phyloP scores from a whole-genome alignment of 2,888 invertebrate genomes.

The Andricus quercusramuli region DNA sequence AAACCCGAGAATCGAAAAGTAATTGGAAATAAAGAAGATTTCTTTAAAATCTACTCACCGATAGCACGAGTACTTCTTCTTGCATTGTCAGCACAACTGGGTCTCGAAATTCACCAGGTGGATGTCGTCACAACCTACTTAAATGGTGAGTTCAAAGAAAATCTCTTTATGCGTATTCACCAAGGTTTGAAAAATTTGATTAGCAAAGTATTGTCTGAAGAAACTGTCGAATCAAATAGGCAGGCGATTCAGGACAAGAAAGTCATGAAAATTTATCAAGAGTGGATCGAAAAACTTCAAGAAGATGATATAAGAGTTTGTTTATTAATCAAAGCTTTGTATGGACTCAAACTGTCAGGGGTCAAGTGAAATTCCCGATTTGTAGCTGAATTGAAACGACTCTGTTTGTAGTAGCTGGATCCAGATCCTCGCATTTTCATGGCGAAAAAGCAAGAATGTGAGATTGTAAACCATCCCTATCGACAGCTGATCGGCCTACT shows the following conservation, averaged over 20 bases:
- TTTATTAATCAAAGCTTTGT: neutral
- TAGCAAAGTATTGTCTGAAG: conserved; percentile 16
- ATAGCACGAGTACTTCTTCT: conserved; percentile 42
- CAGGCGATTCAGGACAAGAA: neutral
- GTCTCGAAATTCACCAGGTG: conserved; percentile 47
- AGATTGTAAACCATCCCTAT: too few relatives aligned
- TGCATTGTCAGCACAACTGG: conserved; percentile 42
- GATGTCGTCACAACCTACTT: conserved; percentile 42
- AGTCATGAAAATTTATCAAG: neutral
- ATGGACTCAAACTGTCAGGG: conserved; percentile 7
- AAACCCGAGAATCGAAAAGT: conserved; percentile 6
- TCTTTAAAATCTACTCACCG: conserved; percentile 46
- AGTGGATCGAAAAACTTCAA: neutral
- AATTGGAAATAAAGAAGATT: conserved; percentile 42
- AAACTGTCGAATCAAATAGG: conserved; percentile 2
- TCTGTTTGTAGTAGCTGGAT: conserved; percentile 34
- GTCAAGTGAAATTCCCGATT: neutral
- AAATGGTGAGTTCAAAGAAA: conserved; percentile 45
- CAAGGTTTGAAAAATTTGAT: conserved; percentile 40
- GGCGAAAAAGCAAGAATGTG: neutral
- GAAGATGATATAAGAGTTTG: neutral
- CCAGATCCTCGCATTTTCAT: conserved; percentile 50
- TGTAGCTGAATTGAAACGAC: conserved; percentile 33
- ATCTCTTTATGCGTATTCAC: conserved; percentile 46
- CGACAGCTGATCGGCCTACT: too few relatives aligned